These are phyloP conservation scores for Graptemys geographica DNA, from an alignment of 2,797 vertebrate genomes.

Conservation along the genomic window DNA sequence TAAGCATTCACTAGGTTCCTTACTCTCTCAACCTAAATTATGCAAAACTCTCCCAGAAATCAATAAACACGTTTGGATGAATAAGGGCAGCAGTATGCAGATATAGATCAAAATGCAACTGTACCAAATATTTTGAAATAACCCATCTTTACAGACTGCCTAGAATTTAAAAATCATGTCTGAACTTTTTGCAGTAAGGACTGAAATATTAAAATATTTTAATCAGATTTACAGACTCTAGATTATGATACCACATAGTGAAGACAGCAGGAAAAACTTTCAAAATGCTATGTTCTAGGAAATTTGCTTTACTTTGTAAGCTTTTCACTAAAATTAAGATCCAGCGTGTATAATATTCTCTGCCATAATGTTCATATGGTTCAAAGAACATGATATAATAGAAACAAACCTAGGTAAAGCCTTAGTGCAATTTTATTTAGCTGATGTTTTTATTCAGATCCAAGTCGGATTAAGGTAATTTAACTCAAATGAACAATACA, in stretches of 20 bases:
- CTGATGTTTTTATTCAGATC: constrained; percentile 19
- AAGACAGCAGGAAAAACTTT: not conserved
- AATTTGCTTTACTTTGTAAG: not conserved
- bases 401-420: not conserved
- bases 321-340: not conserved
- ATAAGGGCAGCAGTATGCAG: too few relatives aligned
- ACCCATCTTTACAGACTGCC: too few relatives aligned
- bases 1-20: too few relatives aligned
- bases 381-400: not conserved
- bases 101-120: too few relatives aligned
- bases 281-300: not conserved
- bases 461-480: constrained; percentile 28
- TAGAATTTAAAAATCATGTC: too few relatives aligned
- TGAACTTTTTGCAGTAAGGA: not conserved
- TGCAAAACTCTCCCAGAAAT: too few relatives aligned
- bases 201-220: not conserved
- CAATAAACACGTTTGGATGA: too few relatives aligned
- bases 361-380: not conserved
- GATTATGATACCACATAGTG: not conserved
- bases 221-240: not conserved
- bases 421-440: not conserved
- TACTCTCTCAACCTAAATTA: too few relatives aligned
- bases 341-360: not conserved
- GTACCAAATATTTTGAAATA: too few relatives aligned
- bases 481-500: not conserved